phyloP scores from a whole-genome alignment of 2,113 vertebrate genomes.

The Halcyon senegalensis region DNA sequence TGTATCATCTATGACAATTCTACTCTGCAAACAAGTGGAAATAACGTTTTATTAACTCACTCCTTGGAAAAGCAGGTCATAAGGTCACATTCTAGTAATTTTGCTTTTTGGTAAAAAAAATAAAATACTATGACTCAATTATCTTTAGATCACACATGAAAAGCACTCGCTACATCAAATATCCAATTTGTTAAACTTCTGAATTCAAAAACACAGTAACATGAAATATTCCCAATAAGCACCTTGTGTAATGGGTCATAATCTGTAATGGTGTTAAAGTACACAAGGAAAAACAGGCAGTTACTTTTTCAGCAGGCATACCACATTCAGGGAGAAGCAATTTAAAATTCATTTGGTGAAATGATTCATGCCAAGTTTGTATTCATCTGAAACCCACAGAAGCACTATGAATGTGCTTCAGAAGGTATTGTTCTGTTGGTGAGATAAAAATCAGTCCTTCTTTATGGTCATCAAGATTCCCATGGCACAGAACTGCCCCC shows the following conservation, averaged over 20 bases:
- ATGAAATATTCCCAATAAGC: background rate
- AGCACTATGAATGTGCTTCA: background rate
- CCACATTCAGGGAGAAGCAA: background rate
- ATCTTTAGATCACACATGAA: background rate
- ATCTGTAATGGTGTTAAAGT: background rate
- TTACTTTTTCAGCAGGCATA: background rate
- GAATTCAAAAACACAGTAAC: background rate
- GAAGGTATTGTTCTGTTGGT: background rate
- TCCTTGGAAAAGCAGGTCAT: slow-evolving; percentile 54
- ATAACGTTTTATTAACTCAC: slow-evolving; percentile 86
- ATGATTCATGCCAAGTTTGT: background rate
- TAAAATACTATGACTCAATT: background rate
- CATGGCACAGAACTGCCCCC: background rate
- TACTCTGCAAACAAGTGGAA: slow-evolving; percentile 92
- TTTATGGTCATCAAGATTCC: background rate
- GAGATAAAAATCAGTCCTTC: background rate
- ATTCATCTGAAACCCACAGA: background rate
- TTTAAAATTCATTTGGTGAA: background rate
- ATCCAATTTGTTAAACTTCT: background rate
- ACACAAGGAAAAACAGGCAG: background rate
- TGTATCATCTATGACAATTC: slow-evolving; percentile 93
- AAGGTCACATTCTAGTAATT: slow-evolving; percentile 50
- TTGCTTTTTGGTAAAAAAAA: background rate
- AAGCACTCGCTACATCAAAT: background rate
- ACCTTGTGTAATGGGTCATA: background rate